Conservation (phyloP, 2,797 vertebrate genomes). For the Callimico goeldii region DNA sequence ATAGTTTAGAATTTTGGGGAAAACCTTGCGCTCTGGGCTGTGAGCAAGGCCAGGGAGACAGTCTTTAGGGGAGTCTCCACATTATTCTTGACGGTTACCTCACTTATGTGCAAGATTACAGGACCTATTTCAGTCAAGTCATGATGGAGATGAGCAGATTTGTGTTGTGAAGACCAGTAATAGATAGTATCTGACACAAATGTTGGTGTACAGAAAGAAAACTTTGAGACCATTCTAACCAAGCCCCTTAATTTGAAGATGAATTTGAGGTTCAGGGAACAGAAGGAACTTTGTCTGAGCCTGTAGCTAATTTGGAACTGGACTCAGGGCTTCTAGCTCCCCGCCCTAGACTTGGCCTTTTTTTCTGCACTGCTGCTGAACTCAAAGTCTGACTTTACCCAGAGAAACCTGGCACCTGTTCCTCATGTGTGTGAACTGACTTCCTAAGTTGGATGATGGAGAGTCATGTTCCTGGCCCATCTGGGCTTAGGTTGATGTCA, state of each 20-base stretch:
- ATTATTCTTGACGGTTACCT: background rate
- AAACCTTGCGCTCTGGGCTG: background rate
- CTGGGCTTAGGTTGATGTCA: background rate
- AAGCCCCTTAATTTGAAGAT: background rate
- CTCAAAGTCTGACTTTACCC: background rate
- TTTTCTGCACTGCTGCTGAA: background rate
- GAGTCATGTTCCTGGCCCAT: background rate
- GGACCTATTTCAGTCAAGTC: background rate
- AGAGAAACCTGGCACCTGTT: background rate
- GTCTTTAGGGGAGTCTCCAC: background rate
- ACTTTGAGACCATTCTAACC: background rate
- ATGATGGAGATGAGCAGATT: background rate
- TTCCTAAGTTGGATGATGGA: background rate
- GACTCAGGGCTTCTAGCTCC: background rate
- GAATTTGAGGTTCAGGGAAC: background rate
- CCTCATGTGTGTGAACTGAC: background rate
- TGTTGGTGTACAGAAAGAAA: background rate
- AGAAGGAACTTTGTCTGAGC: background rate
- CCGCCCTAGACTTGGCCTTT: background rate
- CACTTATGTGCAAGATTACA: background rate
- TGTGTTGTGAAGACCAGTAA: background rate
- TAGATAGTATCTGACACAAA: background rate
- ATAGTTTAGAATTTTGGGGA: background rate
- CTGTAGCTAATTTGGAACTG: background rate
- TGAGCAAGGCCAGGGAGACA: background rate